Percentiles rank a stretch among this genome's conserved stretches.
phyloP scores from a whole-genome alignment of 1,140 invertebrate species.

The Drosophila nasuta region DNA sequence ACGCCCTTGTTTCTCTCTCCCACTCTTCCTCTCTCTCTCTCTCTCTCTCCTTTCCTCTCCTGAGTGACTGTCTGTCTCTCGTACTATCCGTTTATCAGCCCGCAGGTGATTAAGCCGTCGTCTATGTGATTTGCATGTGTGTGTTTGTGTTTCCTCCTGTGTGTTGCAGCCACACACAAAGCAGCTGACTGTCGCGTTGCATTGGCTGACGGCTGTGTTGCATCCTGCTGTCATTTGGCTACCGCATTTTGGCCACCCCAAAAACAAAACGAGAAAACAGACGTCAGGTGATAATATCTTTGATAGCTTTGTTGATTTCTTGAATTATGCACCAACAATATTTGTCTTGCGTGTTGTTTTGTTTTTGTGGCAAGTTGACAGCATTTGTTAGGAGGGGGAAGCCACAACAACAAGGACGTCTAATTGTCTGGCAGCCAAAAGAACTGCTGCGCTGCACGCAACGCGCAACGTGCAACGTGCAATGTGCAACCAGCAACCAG shows the following conservation, averaged over 20 bases:
- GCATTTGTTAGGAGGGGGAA: too few relatives aligned
- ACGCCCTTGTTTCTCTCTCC: slow-evolving; percentile 44
- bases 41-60: too few relatives aligned
- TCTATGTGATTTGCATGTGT: slow-evolving; percentile 45
- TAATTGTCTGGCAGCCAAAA: slow-evolving; percentile 22
- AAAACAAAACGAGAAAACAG: neutral
- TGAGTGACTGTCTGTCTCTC: neutral
- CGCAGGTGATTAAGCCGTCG: slow-evolving; percentile 80
- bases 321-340: slow-evolving; percentile 32
- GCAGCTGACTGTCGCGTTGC: slow-evolving; percentile 21
- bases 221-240: slow-evolving; percentile 76
- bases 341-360: slow-evolving; percentile 33
- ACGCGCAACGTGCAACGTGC: slow-evolving; percentile 47
- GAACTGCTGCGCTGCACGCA: slow-evolving; percentile 52
- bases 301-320: slow-evolving; percentile 58
- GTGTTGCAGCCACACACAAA: slow-evolving; percentile 19
- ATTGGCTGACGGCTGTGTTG: slow-evolving; percentile 25
- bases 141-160: slow-evolving; percentile 5
- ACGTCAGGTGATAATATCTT: slow-evolving; percentile 54
- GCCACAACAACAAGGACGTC: slow-evolving; percentile 27
- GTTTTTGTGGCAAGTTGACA: slow-evolving; percentile 19
- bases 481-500: too few relatives aligned
- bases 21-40: too few relatives aligned
- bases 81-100: slow-evolving; percentile 56
- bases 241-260: slow-evolving; percentile 58